These are phyloP conservation scores for Laupala kohalensis DNA, from an alignment of 1,140 invertebrate species.

Conservation along the genomic window DNA sequence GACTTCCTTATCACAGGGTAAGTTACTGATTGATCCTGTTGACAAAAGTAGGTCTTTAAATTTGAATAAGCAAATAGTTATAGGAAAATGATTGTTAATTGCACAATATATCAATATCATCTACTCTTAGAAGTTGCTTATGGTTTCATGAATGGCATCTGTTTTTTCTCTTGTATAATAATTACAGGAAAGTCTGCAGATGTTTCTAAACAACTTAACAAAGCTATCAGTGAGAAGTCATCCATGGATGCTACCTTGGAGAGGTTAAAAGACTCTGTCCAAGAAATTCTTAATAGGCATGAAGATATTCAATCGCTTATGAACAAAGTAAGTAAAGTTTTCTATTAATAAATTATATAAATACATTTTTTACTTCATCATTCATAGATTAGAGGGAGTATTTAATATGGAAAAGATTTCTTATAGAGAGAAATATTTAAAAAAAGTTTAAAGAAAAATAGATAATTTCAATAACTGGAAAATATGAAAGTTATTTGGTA, in stretches of 20 bases:
- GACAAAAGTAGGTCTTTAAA: slow-evolving; percentile 1
- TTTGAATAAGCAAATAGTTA: slow-evolving; percentile 1
- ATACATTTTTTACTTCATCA: too few species aligned
- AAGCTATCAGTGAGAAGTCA: slow-evolving; percentile 24
- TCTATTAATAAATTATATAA: too few species aligned
- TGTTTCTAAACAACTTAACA: slow-evolving; percentile 23
- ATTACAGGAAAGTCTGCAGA: not conserved
- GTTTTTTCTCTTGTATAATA: too few species aligned
- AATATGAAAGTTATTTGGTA: too few species aligned
- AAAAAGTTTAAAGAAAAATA: too few species aligned
- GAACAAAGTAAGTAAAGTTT: not conserved
- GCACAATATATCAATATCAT: slow-evolving; percentile 5
- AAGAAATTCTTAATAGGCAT: slow-evolving; percentile 29
- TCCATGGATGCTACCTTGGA: slow-evolving; percentile 30
- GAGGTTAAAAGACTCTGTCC: slow-evolving; percentile 29
- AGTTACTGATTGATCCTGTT: not conserved
- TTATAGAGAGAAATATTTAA: too few species aligned
- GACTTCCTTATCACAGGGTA: slow-evolving; percentile 21
- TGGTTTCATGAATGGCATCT: too few species aligned
- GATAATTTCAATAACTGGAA: too few species aligned
- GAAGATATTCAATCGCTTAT: not conserved
- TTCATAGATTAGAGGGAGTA: too few species aligned
- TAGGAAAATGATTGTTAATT: not conserved
- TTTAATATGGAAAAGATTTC: too few species aligned
- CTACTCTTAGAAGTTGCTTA: not conserved